Conservation (phyloP, 2,113 vertebrate genomes). For the Fregata magnificens region DNA sequence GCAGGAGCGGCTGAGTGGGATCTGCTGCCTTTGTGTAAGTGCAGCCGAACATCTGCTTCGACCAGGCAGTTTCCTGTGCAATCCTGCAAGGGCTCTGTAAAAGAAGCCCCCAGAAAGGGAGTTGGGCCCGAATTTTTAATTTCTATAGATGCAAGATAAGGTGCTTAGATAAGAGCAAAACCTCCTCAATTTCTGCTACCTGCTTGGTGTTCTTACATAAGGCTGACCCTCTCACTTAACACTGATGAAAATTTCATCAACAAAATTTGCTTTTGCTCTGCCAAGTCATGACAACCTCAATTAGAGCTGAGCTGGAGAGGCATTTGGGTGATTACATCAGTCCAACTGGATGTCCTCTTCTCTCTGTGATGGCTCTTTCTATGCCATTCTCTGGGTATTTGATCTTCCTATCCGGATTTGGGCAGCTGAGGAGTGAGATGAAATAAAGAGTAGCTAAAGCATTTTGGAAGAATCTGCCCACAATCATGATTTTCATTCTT, state of each 20-base stretch:
- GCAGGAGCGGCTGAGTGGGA: neutral
- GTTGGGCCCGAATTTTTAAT: neutral
- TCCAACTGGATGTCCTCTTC: conserved; percentile 22
- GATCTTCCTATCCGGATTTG: neutral
- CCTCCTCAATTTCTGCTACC: neutral
- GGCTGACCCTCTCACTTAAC: conserved; percentile 6
- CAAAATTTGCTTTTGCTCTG: conserved; percentile 50
- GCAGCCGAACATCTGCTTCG: neutral
- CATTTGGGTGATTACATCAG: conserved; percentile 47
- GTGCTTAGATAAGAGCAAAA: neutral
- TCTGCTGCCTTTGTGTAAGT: conserved; percentile 7
- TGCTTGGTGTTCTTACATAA: conserved; percentile 4
- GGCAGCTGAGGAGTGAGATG: neutral
- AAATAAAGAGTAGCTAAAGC: conserved; percentile 21
- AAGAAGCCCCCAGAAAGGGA: neutral
- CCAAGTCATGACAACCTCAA: conserved; percentile 57
- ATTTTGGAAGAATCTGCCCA: conserved; percentile 16
- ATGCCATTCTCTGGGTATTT: conserved; percentile 29
- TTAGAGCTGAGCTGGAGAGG: conserved; percentile 3
- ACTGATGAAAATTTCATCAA: conserved; percentile 48
- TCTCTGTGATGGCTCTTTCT: conserved; percentile 30
- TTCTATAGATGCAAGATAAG: neutral
- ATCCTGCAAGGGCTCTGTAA: neutral
- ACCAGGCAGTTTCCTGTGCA: neutral
- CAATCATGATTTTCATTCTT: conserved; percentile 43